Evolutionary conservation across 2,113 vertebrate genomes (phyloP), one percentile per base, ranked within the genome.

Genomic region (Diadophis punctatus): DNA sequence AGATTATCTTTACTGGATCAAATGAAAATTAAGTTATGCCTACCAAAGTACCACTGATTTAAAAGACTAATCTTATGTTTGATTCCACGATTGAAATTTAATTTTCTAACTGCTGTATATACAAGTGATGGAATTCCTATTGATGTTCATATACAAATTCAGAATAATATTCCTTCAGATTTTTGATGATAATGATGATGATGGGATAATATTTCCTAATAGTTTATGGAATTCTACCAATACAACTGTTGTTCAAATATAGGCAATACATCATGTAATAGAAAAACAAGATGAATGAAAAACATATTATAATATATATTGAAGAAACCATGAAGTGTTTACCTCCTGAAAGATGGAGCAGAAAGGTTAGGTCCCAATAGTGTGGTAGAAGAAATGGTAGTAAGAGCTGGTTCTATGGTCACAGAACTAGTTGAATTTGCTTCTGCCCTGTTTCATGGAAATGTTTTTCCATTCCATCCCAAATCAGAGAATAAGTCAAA

Each of bases 311-410:
- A 84, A 84, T n/a, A 88, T 25, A 55, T 20, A 30, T 14, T 51
- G 25, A 39, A 85, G 23, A 58, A 46, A 18, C 27, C 23, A 49
- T 58, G 9, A 92, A 95, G 25, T 16, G 93, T 93, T 97, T 97
- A 97, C 97, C 96, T 97, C 56, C 84, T 91, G 91, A 86, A 52
- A 94, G 89, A 20, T 88, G 86, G 74, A 87, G 92, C 52, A 58
- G 93, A 43, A 0, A 90, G 84, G 92, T 3, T 2, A 30, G 23
- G 80, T 39, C 94, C 96, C 90, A 93, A 46, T 85, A 92, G 52
- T 3, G 87, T 94, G 27, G 90, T 87, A 94, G 86, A 87, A 11
- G 55, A 34, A 56, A 92, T 23, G n/a, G 63, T 93, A 91, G 52
- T 84, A 48, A 74, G 80, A 43, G 9, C 93, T 23, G 92, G 86